Base-by-base conservation (phyloP, 2,113 vertebrate species). In the Vicugna pacos region DNA sequence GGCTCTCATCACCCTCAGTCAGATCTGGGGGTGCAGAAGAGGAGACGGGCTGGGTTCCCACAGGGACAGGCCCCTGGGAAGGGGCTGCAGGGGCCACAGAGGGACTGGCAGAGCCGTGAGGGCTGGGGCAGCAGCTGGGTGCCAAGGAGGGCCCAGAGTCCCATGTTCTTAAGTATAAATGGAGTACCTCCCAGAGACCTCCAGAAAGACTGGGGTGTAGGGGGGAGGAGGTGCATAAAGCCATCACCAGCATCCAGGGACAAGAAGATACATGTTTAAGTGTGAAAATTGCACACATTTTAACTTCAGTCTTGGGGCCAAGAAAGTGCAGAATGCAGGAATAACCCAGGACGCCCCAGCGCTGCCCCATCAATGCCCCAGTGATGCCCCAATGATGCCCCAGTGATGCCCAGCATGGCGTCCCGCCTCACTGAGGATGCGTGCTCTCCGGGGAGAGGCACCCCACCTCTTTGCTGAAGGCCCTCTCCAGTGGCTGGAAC, bases 211-310 rank as follows among this genome's bases (percentile, higher is more conserved):
- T 1, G 5, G 38, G 3, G 38, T 42, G 38, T 1, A 1, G 52
- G 35, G n/a, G 42, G 50, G 6, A 19, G 3, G 2, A 16, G 30
- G 54, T 11, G 1, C 65, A 2, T 1, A 42, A 35, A 0, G 2
- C 10, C 46, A 8, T 26, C 30, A 77, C 28, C 12, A 38, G 42
- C 8, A 17, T 8, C 22, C 15, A 28, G 26, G 17, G 8, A 5
- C 12, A 19, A 50, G 32, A 32, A 76, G 30, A 16, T 0, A 1
- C 1, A 0, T 0, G 2, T 24, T 70, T 10, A 11, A 3, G 0
- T 1, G 0, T 32, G 26, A 67, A 35, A 42, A n/a, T 30, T 4
- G 8, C 9, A 46, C 16, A 52, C 2, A 24, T 14, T 15, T 38
- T 1, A 32, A 32, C 48, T 20, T 42, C 20, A 48, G 56, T 60